Evolutionary conservation across 2,888 invertebrate species (phyloP).

Genomic region (Bellardia bayeri): DNA sequence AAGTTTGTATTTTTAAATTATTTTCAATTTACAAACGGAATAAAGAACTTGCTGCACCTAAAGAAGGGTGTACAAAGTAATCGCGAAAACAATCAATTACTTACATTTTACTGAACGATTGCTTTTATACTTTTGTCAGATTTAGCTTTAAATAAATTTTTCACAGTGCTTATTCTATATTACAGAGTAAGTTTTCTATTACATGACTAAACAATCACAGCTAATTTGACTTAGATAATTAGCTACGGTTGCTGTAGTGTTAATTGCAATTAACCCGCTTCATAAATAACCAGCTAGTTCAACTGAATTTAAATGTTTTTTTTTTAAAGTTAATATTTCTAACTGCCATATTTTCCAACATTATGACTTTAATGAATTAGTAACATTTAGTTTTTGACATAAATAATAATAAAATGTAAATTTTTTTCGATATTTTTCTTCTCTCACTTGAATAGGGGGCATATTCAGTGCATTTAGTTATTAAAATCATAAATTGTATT

Average conservation of each 20-base stretch:
- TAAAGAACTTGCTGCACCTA: too few relatives aligned
- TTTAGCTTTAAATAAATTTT: too few relatives aligned
- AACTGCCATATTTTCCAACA: neutral
- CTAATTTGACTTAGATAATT: neutral
- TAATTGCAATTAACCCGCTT: conserved; percentile 17
- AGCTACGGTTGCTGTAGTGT: conserved; percentile 1
- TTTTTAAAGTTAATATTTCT: neutral
- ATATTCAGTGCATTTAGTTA: neutral
- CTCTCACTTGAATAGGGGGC: neutral
- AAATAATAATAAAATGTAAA: conserved; percentile 38
- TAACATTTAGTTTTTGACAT: conserved; percentile 36
- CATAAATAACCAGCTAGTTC: conserved; percentile 1
- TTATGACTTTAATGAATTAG: conserved; percentile 39
- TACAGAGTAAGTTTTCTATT: too few relatives aligned
- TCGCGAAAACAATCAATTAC: too few relatives aligned
- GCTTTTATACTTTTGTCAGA: too few relatives aligned
- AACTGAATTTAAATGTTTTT: neutral
- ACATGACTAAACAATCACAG: too few relatives aligned
- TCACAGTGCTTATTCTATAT: too few relatives aligned
- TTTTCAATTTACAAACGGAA: too few relatives aligned
- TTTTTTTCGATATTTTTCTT: conserved; percentile 8
- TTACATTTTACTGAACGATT: too few relatives aligned
- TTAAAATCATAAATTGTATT: conserved; percentile 2
- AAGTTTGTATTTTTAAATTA: too few relatives aligned
- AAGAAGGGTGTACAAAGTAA: too few relatives aligned